Percentiles rank a stretch among this genome's conserved stretches.
phyloP scores from a whole-genome alignment of 2,797 vertebrate species.

The Sebastiscus tertius region DNA sequence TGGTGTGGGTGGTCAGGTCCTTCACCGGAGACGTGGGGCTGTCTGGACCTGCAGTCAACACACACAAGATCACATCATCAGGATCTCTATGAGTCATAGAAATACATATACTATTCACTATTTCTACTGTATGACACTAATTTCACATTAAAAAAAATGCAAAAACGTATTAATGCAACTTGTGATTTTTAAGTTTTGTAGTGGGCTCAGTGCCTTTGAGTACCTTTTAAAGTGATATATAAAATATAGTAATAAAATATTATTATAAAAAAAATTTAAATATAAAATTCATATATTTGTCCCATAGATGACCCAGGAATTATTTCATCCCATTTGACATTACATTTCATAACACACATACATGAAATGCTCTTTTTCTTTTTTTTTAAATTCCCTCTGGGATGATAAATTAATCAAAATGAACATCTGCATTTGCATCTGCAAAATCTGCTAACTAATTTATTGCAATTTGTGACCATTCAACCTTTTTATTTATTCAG shows the following conservation, averaged over 20 bases:
- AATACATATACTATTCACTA: background rate
- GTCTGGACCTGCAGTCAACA: conserved; percentile 83
- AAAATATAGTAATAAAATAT: too few relatives aligned
- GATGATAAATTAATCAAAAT: background rate
- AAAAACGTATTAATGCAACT: background rate
- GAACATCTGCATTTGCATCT: background rate
- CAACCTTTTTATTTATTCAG: background rate
- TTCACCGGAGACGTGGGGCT: conserved; percentile 86
- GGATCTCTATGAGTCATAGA: background rate
- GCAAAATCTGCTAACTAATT: background rate
- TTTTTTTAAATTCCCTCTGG: background rate
- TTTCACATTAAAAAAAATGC: too few relatives aligned
- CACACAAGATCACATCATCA: background rate
- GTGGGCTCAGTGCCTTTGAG: too few relatives aligned
- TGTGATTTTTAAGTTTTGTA: too few relatives aligned
- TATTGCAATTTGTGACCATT: background rate
- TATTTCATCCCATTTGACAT: background rate
- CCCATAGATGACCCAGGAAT: background rate
- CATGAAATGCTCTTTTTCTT: too few relatives aligned
- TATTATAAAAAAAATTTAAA: too few relatives aligned
- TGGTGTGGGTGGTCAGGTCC: conserved; percentile 84
- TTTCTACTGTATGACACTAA: background rate
- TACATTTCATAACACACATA: background rate
- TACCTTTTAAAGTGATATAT: too few relatives aligned
- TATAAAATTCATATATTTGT: background rate